Evolutionary conservation across 2,888 invertebrate species (phyloP).

Genomic region (Sesia apiformis): DNA sequence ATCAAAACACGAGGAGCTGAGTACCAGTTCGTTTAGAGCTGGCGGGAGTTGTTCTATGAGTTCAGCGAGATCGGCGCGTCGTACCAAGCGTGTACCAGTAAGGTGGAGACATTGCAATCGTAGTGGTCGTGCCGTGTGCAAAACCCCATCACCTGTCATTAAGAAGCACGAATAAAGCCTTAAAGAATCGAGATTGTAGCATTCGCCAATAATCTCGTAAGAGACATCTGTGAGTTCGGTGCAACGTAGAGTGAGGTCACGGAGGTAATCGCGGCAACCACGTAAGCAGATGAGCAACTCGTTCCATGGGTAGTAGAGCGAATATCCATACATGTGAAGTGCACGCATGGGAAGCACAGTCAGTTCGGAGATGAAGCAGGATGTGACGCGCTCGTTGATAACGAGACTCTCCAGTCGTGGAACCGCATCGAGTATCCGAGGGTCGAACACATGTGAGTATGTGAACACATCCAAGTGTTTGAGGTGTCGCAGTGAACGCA

Average conservation of each 20-base stretch:
- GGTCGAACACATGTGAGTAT: constrained; percentile 2
- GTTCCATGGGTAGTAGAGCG: constrained; percentile 15
- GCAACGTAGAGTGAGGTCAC: constrained; percentile 27
- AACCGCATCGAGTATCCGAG: constrained; percentile 3
- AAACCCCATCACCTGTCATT: constrained; percentile 18
- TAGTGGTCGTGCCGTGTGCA: constrained; percentile 8
- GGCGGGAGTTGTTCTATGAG: constrained; percentile 12
- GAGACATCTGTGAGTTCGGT: constrained; percentile 17
- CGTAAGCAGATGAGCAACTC: constrained; percentile 16
- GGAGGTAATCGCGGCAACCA: constrained; percentile 12
- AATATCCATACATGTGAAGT: constrained; percentile 29
- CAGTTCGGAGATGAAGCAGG: constrained; percentile 11
- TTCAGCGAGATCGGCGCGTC: constrained; percentile 7
- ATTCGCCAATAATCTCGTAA: constrained; percentile 18
- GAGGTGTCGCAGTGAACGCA: constrained; percentile 12
- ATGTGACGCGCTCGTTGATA: constrained; percentile 17
- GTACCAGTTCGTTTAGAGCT: constrained; percentile 14
- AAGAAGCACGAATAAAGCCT: constrained; percentile 28
- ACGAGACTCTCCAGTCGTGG: constrained; percentile 16
- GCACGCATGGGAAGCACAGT: constrained; percentile 8
- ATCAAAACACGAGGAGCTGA: constrained; percentile 17
- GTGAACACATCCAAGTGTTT: constrained; percentile 22
- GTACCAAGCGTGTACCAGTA: constrained; percentile 24
- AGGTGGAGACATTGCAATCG: constrained; percentile 21
- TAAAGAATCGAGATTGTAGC: constrained; percentile 16